Evolutionary conservation across 2,113 vertebrate genomes (phyloP).

Genomic region (Rhineura floridana): DNA sequence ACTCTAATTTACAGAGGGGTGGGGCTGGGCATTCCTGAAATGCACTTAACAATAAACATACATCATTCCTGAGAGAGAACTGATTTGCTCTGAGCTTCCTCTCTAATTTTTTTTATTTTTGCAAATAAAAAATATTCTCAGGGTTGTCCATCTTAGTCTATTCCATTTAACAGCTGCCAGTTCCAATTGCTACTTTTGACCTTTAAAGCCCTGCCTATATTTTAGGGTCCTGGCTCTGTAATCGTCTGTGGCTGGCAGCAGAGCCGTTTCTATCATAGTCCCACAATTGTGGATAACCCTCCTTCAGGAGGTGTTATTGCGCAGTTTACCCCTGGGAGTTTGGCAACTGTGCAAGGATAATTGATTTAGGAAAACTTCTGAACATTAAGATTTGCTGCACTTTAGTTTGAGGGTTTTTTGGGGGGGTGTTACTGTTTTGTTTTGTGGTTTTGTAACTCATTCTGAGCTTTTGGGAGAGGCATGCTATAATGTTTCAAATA

Average conservation of each 20-base stretch:
- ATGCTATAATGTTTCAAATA: neutral
- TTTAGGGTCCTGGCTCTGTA: neutral
- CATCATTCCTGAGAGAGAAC: neutral
- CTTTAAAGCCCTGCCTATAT: neutral
- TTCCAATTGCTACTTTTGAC: no score
- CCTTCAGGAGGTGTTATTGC: neutral
- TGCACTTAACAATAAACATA: neutral
- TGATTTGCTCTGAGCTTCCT: neutral
- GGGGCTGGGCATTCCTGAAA: no score
- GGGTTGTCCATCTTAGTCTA: neutral
- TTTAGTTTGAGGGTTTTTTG: neutral
- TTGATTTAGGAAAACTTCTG: neutral
- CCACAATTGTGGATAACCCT: no score
- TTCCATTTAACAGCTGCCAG: neutral
- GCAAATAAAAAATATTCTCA: neutral
- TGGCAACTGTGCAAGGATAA: neutral
- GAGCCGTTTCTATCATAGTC: no score
- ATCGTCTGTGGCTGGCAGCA: neutral
- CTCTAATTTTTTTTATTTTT: neutral
- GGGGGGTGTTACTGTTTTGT: neutral
- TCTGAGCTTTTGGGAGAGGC: neutral
- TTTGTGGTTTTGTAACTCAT: neutral
- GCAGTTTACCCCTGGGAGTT: neutral
- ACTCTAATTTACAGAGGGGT: no score
- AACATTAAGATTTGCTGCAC: neutral